Base-by-base conservation (phyloP, 2,113 vertebrate species). In the Phaetusa simplex region DNA sequence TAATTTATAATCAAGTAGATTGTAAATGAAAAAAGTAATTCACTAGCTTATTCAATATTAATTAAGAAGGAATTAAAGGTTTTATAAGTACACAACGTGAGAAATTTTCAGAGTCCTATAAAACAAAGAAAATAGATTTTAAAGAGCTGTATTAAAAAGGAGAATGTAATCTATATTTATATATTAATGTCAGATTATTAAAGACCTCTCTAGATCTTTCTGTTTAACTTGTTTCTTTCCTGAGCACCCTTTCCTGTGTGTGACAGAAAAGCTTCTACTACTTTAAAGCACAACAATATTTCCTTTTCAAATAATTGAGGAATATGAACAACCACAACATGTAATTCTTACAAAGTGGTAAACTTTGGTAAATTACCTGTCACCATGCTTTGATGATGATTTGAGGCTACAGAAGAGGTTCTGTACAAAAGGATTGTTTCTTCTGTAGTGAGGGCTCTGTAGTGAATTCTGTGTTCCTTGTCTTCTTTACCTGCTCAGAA, bases 1-100 rank as follows among this genome's bases (percentile, higher is more conserved):
- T 79, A 89, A 91, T 96, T 95, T 59, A 82, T 82, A 84, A 91
- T 79, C 55, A 72, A 74, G 52, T 69, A 71, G 52, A 78, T 89
- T 79, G 56, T 64, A 91, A 96, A 86, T 67, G 15, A 89, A 91
- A 83, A 91, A 94, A 79, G n/a, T 91, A 89, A 92, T 84, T 94
- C 45, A 82, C 40, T 78, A 86, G 16, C 26, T 89, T 71, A 84
- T 89, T 91, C 65, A 86, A 89, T 91, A 96, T 93, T 89, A 92
- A 91, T 64, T 89, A 40, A 82, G 76, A 78, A 67, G 2, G 8
- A 89, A 71, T 94, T 82, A 82, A 88, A 74, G 29, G 14, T 32
- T 91, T 96, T 74, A 14, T 45, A 81, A 71, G 52, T 89, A 89
- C 89, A 86, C 32, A 78, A 62, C 9, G 6, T 64, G 43, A 94